Percentiles rank a stretch among this genome's conserved stretches.
Conservation (phyloP, 2,888 invertebrate genomes). For the Rhagonycha lutea region DNA sequence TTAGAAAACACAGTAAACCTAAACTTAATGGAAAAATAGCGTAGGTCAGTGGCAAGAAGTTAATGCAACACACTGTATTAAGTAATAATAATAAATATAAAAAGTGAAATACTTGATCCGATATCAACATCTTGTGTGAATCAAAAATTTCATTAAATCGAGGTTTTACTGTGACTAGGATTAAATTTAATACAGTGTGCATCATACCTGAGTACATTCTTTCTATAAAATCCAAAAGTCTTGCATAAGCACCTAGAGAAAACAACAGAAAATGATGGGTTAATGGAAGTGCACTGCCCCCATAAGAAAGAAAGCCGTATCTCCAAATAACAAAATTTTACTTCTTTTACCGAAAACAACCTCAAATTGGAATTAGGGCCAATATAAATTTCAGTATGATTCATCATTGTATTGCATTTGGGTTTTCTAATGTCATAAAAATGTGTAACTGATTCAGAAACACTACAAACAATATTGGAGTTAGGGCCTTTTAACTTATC, state of each 20-base stretch:
- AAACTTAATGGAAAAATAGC: neutral
- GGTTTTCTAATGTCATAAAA: too few species aligned
- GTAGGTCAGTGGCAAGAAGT: neutral
- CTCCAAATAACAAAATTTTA: too few species aligned
- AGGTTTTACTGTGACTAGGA: neutral
- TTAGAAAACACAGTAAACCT: neutral
- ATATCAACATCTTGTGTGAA: constrained; percentile 15
- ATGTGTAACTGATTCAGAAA: too few species aligned
- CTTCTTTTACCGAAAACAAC: too few species aligned
- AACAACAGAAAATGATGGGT: constrained; percentile 38
- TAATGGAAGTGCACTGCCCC: too few species aligned
- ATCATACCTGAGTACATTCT: constrained; percentile 60
- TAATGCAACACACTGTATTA: neutral
- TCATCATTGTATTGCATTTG: too few species aligned
- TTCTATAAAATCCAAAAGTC: constrained; percentile 54
- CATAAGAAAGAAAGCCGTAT: too few species aligned
- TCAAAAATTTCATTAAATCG: constrained; percentile 26
- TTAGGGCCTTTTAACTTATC: too few species aligned
- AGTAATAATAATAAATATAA: neutral
- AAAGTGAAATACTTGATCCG: neutral
- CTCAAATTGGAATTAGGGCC: too few species aligned
- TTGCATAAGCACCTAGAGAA: constrained; percentile 54
- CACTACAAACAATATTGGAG: too few species aligned
- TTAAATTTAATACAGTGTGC: constrained; percentile 19
- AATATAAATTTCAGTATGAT: too few species aligned